A percentile compares a stretch with the other conserved stretches of the same genome.
phyloP scores from a whole-genome alignment of 2,797 vertebrate species.

The Pseudopleuronectes americanus region DNA sequence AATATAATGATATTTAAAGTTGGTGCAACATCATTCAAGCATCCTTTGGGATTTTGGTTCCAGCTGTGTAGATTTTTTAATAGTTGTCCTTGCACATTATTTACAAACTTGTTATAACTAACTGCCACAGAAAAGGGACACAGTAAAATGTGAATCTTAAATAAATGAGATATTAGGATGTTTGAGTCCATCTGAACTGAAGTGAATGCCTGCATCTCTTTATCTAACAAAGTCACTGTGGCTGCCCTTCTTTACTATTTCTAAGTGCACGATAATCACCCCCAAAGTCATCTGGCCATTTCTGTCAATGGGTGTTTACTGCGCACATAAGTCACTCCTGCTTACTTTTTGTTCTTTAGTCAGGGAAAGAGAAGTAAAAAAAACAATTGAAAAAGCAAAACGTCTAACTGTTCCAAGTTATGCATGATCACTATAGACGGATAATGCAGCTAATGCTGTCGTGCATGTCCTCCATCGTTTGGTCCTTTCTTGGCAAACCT shows the following conservation, averaged over 20 bases:
- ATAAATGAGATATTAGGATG: background rate
- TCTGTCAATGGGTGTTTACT: background rate
- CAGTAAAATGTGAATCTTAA: background rate
- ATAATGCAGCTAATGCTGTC: conserved; percentile 4
- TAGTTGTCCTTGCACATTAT: background rate
- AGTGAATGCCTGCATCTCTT: conserved; percentile 13
- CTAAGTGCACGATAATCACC: background rate
- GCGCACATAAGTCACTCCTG: no score
- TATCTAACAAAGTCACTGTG: conserved; percentile 12
- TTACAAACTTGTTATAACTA: no score
- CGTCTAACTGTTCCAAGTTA: background rate
- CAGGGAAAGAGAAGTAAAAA: conserved; percentile 67
- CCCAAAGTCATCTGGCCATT: background rate
- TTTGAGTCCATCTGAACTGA: background rate
- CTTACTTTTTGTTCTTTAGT: background rate
- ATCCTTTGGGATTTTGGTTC: background rate
- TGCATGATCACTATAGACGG: background rate
- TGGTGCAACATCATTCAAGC: background rate
- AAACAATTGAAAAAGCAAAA: background rate
- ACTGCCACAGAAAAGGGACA: no score
- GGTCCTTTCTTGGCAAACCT: conserved; percentile 16
- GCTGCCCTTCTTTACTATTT: conserved; percentile 8
- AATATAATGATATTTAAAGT: background rate
- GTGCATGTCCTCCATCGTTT: background rate
- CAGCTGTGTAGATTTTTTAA: background rate